Percentiles rank a stretch among this genome's conserved stretches.
These are phyloP conservation scores for Cydia pomonella DNA, from an alignment of 1,140 invertebrate genomes.

Conservation along the genomic window DNA sequence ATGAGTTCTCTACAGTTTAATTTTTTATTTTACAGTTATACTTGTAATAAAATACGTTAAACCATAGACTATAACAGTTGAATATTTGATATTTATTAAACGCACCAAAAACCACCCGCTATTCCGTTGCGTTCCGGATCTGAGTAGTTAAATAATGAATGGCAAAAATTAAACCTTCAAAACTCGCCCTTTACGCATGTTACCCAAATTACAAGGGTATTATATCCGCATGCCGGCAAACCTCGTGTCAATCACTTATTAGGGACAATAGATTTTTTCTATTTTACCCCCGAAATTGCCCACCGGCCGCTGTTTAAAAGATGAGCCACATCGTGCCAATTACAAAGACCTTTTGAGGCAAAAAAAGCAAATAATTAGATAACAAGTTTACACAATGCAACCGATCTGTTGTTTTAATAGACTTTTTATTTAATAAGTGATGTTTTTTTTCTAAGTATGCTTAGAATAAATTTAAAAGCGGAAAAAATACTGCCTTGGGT, in stretches of 20 bases:
- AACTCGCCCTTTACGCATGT: slow-evolving; percentile 9
- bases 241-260: slow-evolving; percentile 74
- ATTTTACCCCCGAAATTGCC: slow-evolving; percentile 48
- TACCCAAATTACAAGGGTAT: slow-evolving; percentile 21
- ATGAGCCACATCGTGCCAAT: slow-evolving; percentile 54
- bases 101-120: not conserved
- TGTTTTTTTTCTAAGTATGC: not conserved
- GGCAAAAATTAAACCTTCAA: not conserved
- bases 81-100: no score
- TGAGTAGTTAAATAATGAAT: slow-evolving; percentile 19
- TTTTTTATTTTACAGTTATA: no score
- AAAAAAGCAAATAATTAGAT: slow-evolving; percentile 71
- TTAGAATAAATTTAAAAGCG: no score
- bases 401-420: slow-evolving; percentile 35
- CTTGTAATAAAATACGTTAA: no score
- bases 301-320: slow-evolving; percentile 47
- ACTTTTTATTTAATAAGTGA: not conserved
- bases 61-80: no score
- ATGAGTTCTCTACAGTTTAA: no score
- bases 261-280: slow-evolving; percentile 50
- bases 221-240: slow-evolving; percentile 49
- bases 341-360: slow-evolving; percentile 49
- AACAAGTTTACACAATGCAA: slow-evolving; percentile 73
- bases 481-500: no score
- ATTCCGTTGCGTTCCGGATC: slow-evolving; percentile 2